phyloP scores from a whole-genome alignment of 2,888 invertebrate genomes.

The Phaedon cochleariae region DNA sequence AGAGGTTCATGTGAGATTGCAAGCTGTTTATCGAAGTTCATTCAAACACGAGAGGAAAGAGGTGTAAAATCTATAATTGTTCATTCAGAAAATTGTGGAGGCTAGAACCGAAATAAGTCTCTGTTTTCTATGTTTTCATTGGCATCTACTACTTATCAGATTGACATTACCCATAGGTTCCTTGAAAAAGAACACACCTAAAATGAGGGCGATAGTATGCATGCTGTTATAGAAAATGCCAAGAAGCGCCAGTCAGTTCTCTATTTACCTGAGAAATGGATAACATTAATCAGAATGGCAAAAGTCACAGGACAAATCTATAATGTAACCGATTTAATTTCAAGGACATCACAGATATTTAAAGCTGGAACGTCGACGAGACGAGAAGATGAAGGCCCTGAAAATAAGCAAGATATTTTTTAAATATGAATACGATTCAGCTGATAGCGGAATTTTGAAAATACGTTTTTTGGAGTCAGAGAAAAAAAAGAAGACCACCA shows the following conservation, averaged over 20 bases:
- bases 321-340: neutral
- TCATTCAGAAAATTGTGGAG: slow-evolving; percentile 23
- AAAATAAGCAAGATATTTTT: too few species aligned
- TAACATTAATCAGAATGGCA: slow-evolving; percentile 10
- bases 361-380: too few species aligned
- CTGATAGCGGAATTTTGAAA: too few species aligned
- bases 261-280: slow-evolving; percentile 29
- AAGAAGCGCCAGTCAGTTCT: slow-evolving; percentile 18
- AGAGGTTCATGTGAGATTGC: slow-evolving; percentile 23
- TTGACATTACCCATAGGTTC: slow-evolving; percentile 27
- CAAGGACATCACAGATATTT: neutral
- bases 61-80: slow-evolving; percentile 23
- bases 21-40: slow-evolving; percentile 20
- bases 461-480: too few species aligned
- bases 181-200: slow-evolving; percentile 31
- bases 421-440: too few species aligned
- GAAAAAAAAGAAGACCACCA: too few species aligned
- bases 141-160: slow-evolving; percentile 16
- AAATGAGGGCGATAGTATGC: slow-evolving; percentile 34
- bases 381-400: too few species aligned
- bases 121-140: slow-evolving; percentile 31
- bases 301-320: neutral
- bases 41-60: slow-evolving; percentile 2
- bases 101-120: slow-evolving; percentile 32
- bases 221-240: slow-evolving; percentile 16